A percentile compares a stretch with the other conserved stretches of the same genome.
phyloP scores from a whole-genome alignment of 2,113 vertebrate species.

The Heterotilapia buettikoferi region DNA sequence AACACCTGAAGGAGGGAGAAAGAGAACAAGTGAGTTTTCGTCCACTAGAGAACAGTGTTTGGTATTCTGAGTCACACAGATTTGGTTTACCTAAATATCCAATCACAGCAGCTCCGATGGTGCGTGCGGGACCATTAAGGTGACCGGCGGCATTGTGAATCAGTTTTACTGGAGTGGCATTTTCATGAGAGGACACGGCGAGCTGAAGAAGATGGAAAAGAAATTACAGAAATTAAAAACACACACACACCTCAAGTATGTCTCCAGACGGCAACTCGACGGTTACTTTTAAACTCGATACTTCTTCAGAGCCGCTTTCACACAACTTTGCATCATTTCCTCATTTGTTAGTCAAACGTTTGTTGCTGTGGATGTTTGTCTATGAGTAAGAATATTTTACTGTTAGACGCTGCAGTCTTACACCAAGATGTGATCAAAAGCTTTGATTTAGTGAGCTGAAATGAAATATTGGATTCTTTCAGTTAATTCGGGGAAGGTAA shows the following conservation, averaged over 20 bases:
- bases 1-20: conserved; percentile 74
- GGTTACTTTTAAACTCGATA: background rate
- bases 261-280: background rate
- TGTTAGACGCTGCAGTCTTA: background rate
- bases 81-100: conserved; percentile 86
- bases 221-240: background rate
- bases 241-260: background rate
- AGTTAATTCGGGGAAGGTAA: background rate
- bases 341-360: background rate
- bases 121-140: conserved; percentile 89
- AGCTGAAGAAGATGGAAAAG: conserved; percentile 66
- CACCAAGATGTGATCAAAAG: background rate
- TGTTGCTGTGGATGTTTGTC: background rate
- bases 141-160: conserved; percentile 93
- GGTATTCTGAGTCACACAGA: too few species aligned
- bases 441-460: background rate
- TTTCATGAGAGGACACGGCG: conserved; percentile 94
- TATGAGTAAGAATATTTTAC: rapidly evolving
- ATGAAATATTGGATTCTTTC: background rate
- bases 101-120: conserved; percentile 88
- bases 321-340: background rate
- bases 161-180: conserved; percentile 93
- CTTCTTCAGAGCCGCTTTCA: background rate
- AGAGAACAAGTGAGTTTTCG: background rate
- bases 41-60: too few species aligned